Evolutionary conservation across 2,113 vertebrate genomes (phyloP).

Genomic region (Jacana jacana): DNA sequence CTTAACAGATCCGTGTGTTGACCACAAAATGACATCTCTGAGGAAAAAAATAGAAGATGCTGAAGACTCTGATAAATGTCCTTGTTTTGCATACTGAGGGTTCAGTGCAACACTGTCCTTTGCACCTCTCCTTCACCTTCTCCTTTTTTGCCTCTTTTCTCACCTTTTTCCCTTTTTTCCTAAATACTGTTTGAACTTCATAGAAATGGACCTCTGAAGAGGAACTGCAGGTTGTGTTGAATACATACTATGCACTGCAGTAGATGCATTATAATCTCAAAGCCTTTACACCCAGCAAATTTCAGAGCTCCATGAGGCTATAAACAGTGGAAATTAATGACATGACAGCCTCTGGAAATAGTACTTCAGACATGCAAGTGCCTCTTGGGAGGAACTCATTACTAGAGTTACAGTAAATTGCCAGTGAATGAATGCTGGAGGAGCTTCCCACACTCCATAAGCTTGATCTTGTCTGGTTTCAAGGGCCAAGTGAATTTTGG

Average conservation of each 20-base stretch:
- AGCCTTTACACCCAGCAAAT: neutral
- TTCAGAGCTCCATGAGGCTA: neutral
- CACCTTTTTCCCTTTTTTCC: neutral
- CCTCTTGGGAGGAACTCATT: conserved; percentile 47
- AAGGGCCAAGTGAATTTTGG: conserved; percentile 6
- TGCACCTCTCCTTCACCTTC: neutral
- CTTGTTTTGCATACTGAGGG: neutral
- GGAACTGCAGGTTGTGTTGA: neutral
- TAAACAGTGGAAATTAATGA: conserved; percentile 46
- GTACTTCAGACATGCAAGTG: neutral
- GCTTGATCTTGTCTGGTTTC: neutral
- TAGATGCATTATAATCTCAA: neutral
- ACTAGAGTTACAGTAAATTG: conserved; percentile 54
- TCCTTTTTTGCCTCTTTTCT: neutral
- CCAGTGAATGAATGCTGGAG: conserved; percentile 4
- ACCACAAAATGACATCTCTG: neutral
- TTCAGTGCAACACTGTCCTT: neutral
- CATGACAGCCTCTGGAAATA: conserved; percentile 22
- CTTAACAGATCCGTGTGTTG: neutral
- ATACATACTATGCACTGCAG: neutral
- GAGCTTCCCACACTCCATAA: conserved; percentile 24
- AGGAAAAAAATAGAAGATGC: neutral
- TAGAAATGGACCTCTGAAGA: neutral
- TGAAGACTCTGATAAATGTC: neutral
- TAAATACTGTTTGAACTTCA: neutral